A percentile compares a stretch with the other conserved stretches of the same genome.
These are phyloP conservation scores for Naja naja DNA, from an alignment of 2,113 vertebrate species.

Conservation along the genomic window DNA sequence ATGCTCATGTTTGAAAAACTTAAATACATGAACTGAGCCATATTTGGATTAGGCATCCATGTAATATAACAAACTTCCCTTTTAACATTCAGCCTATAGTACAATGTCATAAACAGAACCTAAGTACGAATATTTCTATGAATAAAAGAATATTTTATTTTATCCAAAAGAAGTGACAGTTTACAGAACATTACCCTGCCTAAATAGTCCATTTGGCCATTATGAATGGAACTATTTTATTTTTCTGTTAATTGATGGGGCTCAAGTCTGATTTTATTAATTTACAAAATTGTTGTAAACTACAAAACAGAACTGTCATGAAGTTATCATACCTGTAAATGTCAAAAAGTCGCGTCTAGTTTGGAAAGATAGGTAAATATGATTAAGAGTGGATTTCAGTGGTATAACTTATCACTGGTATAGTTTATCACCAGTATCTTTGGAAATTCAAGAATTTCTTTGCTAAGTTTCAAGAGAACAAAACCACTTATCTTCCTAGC, in stretches of 20 bases:
- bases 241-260: background rate
- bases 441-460: background rate
- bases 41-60: background rate
- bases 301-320: background rate
- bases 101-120: background rate
- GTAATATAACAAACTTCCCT: background rate
- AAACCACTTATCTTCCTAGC: background rate
- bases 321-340: background rate
- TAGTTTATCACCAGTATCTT: background rate
- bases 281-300: background rate
- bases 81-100: background rate
- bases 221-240: background rate
- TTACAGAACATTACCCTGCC: background rate
- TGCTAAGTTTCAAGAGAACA: background rate
- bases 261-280: background rate
- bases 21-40: background rate
- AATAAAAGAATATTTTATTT: background rate
- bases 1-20: background rate
- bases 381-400: background rate
- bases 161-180: background rate
- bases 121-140: background rate
- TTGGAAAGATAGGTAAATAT: background rate
- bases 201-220: background rate
- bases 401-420: background rate
- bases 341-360: background rate